phyloP scores from a whole-genome alignment of 2,113 vertebrate species.

The Antennarius striatus region DNA sequence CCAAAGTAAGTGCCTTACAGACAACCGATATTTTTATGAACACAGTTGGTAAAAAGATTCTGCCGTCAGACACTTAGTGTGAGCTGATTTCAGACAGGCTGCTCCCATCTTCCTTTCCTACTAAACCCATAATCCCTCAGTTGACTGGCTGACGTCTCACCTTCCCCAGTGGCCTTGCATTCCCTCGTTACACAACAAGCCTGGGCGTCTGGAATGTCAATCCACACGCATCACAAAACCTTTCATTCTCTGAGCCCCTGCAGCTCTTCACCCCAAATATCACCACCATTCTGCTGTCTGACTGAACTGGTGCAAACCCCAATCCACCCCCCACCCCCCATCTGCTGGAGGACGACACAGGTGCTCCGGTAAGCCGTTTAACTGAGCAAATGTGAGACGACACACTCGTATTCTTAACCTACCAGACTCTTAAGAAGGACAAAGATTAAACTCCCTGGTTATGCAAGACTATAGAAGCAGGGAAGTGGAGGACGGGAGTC shows the following conservation, averaged over 20 bases:
- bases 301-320: constrained; percentile 39
- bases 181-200: constrained; percentile 76
- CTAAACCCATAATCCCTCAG: constrained; percentile 19
- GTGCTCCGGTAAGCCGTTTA: constrained; percentile 45
- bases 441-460: constrained; percentile 63
- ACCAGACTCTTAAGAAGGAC: constrained; percentile 43
- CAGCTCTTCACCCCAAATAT: constrained; percentile 40
- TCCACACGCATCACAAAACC: constrained; percentile 74
- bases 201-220: constrained; percentile 78
- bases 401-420: constrained; percentile 32
- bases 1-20: too few relatives aligned
- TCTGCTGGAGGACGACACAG: not conserved
- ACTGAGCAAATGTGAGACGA: constrained; percentile 44
- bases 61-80: not conserved
- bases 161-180: constrained; percentile 76
- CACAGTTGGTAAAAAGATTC: not conserved
- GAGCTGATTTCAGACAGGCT: constrained; percentile 13
- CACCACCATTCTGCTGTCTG: constrained; percentile 37
- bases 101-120: constrained; percentile 18
- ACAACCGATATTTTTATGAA: too few relatives aligned
- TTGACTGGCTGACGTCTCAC: constrained; percentile 52
- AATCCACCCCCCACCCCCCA: constrained; percentile 43
- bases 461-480: constrained; percentile 45
- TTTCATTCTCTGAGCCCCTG: constrained; percentile 28
- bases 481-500: not conserved